phyloP scores from a whole-genome alignment of 2,797 vertebrate genomes.

The Tapirus indicus region DNA sequence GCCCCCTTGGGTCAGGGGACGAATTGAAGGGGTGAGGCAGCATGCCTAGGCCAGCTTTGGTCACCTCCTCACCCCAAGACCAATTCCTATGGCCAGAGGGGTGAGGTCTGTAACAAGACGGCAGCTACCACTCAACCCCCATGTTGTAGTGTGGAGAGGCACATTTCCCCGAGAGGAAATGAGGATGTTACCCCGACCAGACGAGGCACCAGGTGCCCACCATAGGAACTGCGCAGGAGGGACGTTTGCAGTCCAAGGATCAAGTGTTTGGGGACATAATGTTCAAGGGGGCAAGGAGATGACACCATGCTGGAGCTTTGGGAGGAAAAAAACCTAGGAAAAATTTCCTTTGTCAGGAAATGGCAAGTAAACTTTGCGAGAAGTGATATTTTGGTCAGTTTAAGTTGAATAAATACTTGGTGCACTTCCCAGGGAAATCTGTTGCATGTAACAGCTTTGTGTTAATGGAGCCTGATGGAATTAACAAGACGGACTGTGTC shows the following conservation, averaged over 20 bases:
- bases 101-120: neutral
- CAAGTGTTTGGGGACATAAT: neutral
- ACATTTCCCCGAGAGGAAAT: neutral
- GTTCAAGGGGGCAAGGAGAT: neutral
- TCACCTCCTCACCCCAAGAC: neutral
- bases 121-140: neutral
- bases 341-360: neutral
- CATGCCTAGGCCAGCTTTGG: neutral
- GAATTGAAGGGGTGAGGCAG: neutral
- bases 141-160: neutral
- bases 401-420: neutral
- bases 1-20: neutral
- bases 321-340: neutral
- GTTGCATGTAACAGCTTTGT: neutral
- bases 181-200: no score
- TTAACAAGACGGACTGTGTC: neutral
- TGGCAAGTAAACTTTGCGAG: neutral
- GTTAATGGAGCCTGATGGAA: neutral
- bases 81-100: neutral
- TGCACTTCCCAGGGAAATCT: neutral
- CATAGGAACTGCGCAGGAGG: neutral
- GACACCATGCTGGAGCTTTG: neutral
- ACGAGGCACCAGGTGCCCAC: neutral
- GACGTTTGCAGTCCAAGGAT: neutral
- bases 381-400: neutral